These are phyloP conservation scores for Nesidiocoris tenuis DNA, from an alignment of 2,888 invertebrate genomes.

Conservation along the genomic window DNA sequence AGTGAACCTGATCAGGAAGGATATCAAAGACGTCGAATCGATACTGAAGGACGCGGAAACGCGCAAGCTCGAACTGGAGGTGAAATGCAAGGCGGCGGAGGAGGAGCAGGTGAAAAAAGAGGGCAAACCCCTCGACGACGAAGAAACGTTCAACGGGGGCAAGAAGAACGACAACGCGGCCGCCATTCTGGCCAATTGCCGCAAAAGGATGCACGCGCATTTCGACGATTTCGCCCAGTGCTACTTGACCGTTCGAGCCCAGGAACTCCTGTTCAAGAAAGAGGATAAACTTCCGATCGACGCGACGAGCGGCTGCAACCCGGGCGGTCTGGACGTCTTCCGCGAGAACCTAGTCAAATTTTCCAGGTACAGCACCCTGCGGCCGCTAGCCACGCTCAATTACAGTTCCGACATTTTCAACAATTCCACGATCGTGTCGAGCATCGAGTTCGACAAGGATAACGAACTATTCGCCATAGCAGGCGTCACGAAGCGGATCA, in stretches of 20 bases:
- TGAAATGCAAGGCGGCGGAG: constrained; percentile 46
- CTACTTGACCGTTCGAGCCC: constrained; percentile 75
- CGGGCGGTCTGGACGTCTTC: constrained; percentile 73
- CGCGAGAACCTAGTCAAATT: constrained; percentile 83
- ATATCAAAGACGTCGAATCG: constrained; percentile 70
- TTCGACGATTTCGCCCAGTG: constrained; percentile 87
- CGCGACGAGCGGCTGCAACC: constrained; percentile 49
- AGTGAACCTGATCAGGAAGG: constrained; percentile 71
- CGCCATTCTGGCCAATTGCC: constrained; percentile 65
- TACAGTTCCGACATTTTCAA: constrained; percentile 88
- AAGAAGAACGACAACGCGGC: constrained; percentile 52
- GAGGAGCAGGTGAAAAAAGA: constrained; percentile 45
- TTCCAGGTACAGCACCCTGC: constrained; percentile 73
- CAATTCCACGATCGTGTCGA: constrained; percentile 81
- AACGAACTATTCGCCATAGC: constrained; percentile 94
- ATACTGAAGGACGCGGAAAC: constrained; percentile 57
- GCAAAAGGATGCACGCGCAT: constrained; percentile 77
- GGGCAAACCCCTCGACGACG: constrained; percentile 44
- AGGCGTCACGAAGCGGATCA: constrained; percentile 91
- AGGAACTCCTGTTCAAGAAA: constrained; percentile 67
- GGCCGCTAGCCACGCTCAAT: constrained; percentile 81
- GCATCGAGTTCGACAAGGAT: constrained; percentile 95
- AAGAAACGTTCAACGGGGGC: constrained; percentile 51
- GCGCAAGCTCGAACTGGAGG: constrained; percentile 46
- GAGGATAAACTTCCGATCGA: constrained; percentile 51